A percentile compares a stretch with the other conserved stretches of the same genome.
Conservation (phyloP, 2,888 invertebrate genomes). For the Bruchidius siliquastri region DNA sequence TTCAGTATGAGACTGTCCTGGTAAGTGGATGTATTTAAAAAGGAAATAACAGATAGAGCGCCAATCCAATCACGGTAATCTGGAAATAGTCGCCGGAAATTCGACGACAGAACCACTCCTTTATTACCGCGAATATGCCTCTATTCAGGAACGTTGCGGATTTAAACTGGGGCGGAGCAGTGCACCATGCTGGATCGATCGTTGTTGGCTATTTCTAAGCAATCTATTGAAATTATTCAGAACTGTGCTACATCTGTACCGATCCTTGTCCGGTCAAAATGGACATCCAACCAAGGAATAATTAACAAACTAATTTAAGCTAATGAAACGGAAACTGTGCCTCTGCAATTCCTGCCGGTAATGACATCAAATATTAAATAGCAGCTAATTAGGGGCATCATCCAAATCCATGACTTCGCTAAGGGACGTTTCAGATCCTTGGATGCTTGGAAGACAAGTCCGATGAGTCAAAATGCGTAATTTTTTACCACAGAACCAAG, state of each 20-base stretch:
- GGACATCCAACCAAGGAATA: neutral
- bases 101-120: conserved; percentile 26
- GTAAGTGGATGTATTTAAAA: conserved; percentile 11
- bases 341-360: no score
- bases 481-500: no score
- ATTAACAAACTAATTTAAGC: no score
- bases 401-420: no score
- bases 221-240: neutral
- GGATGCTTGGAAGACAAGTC: no score
- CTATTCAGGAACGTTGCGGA: neutral
- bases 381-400: no score
- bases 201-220: neutral
- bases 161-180: neutral
- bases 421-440: no score
- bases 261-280: neutral
- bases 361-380: no score
- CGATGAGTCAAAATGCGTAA: no score
- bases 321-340: no score
- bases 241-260: neutral
- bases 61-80: conserved; percentile 32
- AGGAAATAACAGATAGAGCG: conserved; percentile 26
- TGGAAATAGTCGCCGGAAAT: conserved; percentile 25
- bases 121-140: conserved; percentile 18
- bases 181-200: neutral
- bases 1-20: neutral